A percentile compares a stretch with the other conserved stretches of the same genome.
phyloP scores from a whole-genome alignment of 2,113 vertebrate species.

The Callionymus lyra region DNA sequence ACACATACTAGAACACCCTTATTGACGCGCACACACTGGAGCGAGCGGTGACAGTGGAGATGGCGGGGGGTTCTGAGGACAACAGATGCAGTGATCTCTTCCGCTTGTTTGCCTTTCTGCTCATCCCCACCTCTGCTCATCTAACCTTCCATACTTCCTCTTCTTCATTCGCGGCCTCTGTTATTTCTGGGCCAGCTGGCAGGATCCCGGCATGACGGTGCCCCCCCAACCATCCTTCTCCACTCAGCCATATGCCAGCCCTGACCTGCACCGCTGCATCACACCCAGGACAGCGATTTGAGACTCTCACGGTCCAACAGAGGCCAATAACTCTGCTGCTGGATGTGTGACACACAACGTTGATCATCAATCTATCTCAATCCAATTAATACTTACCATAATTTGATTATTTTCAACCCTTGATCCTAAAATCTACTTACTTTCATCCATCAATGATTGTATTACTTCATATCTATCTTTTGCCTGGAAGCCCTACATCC shows the following conservation, averaged over 20 bases:
- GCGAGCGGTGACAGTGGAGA: slow-evolving; percentile 36
- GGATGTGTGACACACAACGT: slow-evolving; percentile 12
- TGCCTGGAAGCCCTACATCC: no score
- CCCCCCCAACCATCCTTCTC: not conserved
- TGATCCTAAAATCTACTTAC: no score
- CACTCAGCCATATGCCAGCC: slow-evolving; percentile 31
- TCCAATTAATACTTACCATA: no score
- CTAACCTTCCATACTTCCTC: not conserved
- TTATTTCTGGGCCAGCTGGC: slow-evolving; percentile 39
- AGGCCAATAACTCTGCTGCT: slow-evolving; percentile 21
- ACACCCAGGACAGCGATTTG: slow-evolving; percentile 19
- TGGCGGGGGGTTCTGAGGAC: slow-evolving; percentile 38
- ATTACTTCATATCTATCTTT: no score
- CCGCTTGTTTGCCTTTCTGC: slow-evolving; percentile 28
- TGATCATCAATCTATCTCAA: no score
- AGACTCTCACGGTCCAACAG: slow-evolving; percentile 9
- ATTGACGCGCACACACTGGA: slow-evolving; percentile 22
- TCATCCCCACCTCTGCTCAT: slow-evolving; percentile 26
- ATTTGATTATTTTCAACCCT: no score
- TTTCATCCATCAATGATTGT: no score
- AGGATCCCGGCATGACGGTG: slow-evolving; percentile 2
- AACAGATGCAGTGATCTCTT: slow-evolving; percentile 48
- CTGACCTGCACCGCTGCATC: slow-evolving; percentile 42
- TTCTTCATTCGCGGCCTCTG: slow-evolving; percentile 5
- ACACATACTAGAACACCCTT: not conserved